A percentile compares a stretch with the other conserved stretches of the same genome.
Conservation (phyloP, 64 coral and sea anemone genomes). For the Trachythela sp. region DNA sequence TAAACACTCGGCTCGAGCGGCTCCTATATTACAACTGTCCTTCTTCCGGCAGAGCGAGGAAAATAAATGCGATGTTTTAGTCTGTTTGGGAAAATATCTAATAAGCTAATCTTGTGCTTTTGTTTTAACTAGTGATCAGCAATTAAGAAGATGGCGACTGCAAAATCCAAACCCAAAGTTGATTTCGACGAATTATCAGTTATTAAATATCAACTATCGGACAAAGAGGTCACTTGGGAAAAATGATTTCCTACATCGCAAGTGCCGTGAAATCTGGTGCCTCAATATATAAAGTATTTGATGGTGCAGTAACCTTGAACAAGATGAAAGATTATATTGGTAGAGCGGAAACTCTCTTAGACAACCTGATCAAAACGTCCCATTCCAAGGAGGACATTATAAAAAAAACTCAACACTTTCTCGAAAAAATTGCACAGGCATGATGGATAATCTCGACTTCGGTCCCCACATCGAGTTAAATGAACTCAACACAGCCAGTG, state of each 20-base stretch:
- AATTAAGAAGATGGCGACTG: neutral
- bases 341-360: conserved; percentile 29
- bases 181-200: neutral
- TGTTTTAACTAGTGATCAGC: neutral
- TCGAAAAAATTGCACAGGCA: conserved; percentile 54
- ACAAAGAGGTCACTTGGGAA: conserved; percentile 42
- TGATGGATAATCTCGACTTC: conserved; percentile 28
- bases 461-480: neutral
- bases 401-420: conserved; percentile 40
- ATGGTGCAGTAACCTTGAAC: conserved; percentile 29
- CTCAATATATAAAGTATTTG: conserved; percentile 19
- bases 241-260: conserved; percentile 31
- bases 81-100: too few relatives aligned
- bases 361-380: conserved; percentile 13
- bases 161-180: neutral
- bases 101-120: neutral
- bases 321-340: conserved; percentile 32
- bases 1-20: too few relatives aligned
- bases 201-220: conserved; percentile 31
- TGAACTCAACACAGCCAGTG: conserved; percentile 31
- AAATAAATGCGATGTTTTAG: too few relatives aligned
- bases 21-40: too few relatives aligned
- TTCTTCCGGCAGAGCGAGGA: too few relatives aligned
- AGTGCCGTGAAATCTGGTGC: conserved; percentile 33
- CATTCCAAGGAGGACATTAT: conserved; percentile 48